Evolutionary conservation across 2,797 vertebrate species (phyloP).

Genomic region (Lindbergichthys nudifrons): DNA sequence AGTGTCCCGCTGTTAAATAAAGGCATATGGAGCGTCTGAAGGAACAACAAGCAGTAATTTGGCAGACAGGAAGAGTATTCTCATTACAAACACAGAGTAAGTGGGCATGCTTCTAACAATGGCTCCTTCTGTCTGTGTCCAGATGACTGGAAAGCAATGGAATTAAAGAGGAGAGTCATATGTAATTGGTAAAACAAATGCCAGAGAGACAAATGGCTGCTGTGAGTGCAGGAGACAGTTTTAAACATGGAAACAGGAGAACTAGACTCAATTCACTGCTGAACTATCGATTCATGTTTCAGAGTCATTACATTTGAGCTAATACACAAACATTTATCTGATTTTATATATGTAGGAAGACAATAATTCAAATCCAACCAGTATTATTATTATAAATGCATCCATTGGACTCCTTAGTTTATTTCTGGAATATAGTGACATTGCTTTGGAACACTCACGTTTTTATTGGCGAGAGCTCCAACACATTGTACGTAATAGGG

Average conservation of each 20-base stretch:
- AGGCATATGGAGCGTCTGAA: slow-evolving; percentile 59
- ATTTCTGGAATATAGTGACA: too few relatives aligned
- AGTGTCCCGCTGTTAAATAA: slow-evolving; percentile 49
- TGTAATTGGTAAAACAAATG: slow-evolving; percentile 67
- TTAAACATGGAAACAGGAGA: slow-evolving; percentile 57
- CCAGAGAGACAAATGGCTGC: slow-evolving; percentile 70
- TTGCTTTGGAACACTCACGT: too few relatives aligned
- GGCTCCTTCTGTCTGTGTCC: slow-evolving; percentile 71
- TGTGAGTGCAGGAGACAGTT: slow-evolving; percentile 62
- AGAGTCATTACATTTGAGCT: neutral
- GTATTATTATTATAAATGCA: too few relatives aligned
- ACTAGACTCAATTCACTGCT: slow-evolving; percentile 22
- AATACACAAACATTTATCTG: neutral
- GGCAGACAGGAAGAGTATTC: slow-evolving; percentile 68
- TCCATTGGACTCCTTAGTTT: too few relatives aligned
- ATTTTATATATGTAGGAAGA: too few relatives aligned
- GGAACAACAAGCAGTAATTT: slow-evolving; percentile 68
- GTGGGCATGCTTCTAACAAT: slow-evolving; percentile 67
- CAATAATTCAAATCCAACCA: too few relatives aligned
- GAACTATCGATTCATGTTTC: slow-evolving; percentile 13
- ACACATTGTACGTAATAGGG: too few relatives aligned
- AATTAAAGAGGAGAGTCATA: slow-evolving; percentile 54
- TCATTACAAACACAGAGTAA: slow-evolving; percentile 72
- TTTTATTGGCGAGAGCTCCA: too few relatives aligned
- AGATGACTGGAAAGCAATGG: slow-evolving; percentile 69